Evolutionary conservation across 2,797 vertebrate species (phyloP), one percentile per base, ranked within the genome.

Genomic region (Melanotaenia trifasciata): DNA sequence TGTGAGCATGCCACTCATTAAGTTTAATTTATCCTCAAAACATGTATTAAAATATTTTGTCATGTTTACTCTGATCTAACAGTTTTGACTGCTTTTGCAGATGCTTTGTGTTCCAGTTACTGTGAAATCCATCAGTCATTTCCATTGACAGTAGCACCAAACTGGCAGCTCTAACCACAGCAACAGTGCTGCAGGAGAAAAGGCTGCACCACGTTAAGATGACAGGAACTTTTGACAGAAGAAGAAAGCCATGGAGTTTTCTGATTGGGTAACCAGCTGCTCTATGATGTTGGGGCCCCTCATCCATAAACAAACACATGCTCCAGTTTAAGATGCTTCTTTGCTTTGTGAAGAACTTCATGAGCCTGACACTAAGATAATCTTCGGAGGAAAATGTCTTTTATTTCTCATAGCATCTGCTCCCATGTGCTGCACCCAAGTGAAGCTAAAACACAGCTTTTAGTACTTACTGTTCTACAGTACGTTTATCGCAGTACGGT

Each of bases 221-320:
- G 78, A 85, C 83, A 85, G 63, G 40, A 67, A 76, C 22, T 45
- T 78, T 45, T 81, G 77, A 81, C 9, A 3, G 56, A 57, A 56
- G 54, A 67, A 32, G 28, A 68, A 71, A 64, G 53, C 9, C 10
- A 2, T 7, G 63, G n/a, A 71, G 68, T 16, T 56, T 70, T 77
- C 68, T 83, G 75, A 87, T 86, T 87, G 80, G 80, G 35, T 86
- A 9, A 56, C 54, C 79, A 50, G 40, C 36, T 54, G 40, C 74
- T 65, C 70, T 79, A 6, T 82, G 85, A 89, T 84, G 81, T 69
- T 13, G 53, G 60, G 53, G 57, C 65, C 59, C 57, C 80, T 90
- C 82, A 88, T 89, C 79, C 79, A 80, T 89, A 91, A 93, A 86
- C 88, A 92, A 92, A 93, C 85, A 89, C 68, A 78, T 71, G 81